phyloP scores from a whole-genome alignment of 2,888 invertebrate species.

The Empis stercorea region DNA sequence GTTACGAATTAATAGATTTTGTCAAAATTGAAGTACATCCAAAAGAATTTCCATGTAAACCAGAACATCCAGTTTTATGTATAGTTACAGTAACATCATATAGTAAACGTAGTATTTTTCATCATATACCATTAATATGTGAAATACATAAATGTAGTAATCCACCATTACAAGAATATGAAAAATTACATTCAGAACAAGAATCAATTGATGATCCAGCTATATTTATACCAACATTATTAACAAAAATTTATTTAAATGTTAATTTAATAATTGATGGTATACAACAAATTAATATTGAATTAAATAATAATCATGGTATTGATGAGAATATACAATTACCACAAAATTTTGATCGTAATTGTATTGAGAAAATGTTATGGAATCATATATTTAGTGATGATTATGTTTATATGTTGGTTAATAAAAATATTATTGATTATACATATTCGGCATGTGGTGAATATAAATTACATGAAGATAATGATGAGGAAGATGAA shows the following conservation, averaged over 20 bases:
- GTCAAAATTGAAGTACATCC: not conserved
- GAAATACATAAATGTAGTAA: not conserved
- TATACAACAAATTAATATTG: not conserved
- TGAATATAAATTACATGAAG: not conserved
- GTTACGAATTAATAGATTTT: not conserved
- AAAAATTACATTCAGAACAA: not conserved
- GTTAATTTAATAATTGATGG: conserved; percentile 2
- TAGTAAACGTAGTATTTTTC: not conserved
- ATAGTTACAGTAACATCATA: not conserved
- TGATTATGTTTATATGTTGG: not conserved
- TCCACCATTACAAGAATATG: not conserved
- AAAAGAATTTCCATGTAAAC: not conserved
- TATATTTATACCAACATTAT: not conserved
- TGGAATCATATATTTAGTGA: conserved; percentile 5
- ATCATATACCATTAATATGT: conserved; percentile 1
- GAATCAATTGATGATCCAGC: not conserved
- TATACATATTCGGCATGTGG: not conserved
- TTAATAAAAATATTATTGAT: not conserved
- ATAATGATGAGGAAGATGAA: not conserved
- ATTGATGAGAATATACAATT: not conserved
- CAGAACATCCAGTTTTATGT: conserved; percentile 1
- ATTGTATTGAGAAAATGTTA: conserved; percentile 4
- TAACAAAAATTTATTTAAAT: conserved; percentile 3
- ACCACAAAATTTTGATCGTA: not conserved
- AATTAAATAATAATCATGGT: not conserved